Conservation (phyloP, 2,113 vertebrate species). For the Halcyon senegalensis region DNA sequence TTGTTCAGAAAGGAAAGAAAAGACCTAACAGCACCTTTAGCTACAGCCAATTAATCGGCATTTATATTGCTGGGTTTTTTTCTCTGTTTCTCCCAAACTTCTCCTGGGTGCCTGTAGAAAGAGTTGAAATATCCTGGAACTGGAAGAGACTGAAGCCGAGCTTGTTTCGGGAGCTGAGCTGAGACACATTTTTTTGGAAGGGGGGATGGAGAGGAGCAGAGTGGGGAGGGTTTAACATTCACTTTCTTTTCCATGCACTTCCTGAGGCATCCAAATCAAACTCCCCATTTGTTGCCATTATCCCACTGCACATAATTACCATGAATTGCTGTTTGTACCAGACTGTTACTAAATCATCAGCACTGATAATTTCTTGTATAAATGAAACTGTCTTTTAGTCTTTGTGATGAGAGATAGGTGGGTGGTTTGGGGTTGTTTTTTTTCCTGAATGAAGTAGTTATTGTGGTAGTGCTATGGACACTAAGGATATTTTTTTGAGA, state of each 20-base stretch:
- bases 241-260: not conserved
- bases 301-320: not conserved
- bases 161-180: not conserved
- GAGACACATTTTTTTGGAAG: not conserved
- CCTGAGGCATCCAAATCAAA: not conserved
- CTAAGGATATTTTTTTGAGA: slow-evolving; percentile 39
- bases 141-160: not conserved
- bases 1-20: not conserved
- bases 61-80: not conserved
- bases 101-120: not conserved
- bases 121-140: not conserved
- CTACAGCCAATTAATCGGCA: not conserved
- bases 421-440: not conserved
- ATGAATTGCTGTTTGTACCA: slow-evolving; percentile 28
- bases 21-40: not conserved
- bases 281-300: not conserved
- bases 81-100: not conserved
- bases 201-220: not conserved
- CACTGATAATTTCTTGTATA: slow-evolving; percentile 60
- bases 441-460: slow-evolving; percentile 41
- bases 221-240: not conserved
- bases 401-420: not conserved
- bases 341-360: slow-evolving; percentile 63
- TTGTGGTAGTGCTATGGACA: not conserved
- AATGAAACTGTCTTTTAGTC: slow-evolving; percentile 27